phyloP scores from a whole-genome alignment of 2,888 invertebrate species.

The Microplitis deprimator region DNA sequence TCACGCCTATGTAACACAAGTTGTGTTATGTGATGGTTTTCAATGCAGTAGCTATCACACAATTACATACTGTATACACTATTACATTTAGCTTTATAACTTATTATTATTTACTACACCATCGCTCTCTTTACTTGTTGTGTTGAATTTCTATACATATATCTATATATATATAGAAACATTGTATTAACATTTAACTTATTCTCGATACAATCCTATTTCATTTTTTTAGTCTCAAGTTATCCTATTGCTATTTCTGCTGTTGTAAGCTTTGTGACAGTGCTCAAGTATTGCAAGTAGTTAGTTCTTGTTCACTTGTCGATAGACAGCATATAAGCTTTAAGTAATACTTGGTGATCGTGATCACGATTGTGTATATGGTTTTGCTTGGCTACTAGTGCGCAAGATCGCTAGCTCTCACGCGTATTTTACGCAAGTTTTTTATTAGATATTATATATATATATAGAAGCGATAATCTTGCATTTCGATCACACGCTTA shows the following conservation, averaged over 20 bases:
- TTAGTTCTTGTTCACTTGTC: slow-evolving; percentile 38
- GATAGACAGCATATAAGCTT: slow-evolving; percentile 59
- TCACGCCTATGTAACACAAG: slow-evolving; percentile 17
- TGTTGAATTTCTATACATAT: too few species aligned
- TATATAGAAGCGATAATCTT: slow-evolving; percentile 51
- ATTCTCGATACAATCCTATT: too few species aligned
- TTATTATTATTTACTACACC: too few species aligned
- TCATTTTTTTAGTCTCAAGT: too few species aligned
- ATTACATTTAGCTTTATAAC: too few species aligned
- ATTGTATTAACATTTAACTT: too few species aligned
- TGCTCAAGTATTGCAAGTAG: slow-evolving; percentile 18
- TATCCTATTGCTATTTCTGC: background rate
- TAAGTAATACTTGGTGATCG: background rate
- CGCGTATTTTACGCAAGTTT: slow-evolving; percentile 61
- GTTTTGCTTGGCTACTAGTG: slow-evolving; percentile 53
- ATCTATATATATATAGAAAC: too few species aligned
- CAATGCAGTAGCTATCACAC: slow-evolving; percentile 42
- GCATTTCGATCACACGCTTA: slow-evolving; percentile 60
- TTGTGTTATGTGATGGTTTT: slow-evolving; percentile 4
- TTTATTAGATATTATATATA: slow-evolving; percentile 37
- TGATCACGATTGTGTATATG: background rate
- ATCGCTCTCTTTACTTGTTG: too few species aligned
- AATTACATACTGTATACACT: slow-evolving; percentile 13
- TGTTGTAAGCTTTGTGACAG: background rate
- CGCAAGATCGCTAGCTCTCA: slow-evolving; percentile 49